Evolutionary conservation across 2,113 vertebrate species (phyloP), one percentile per base, ranked within the genome.

Genomic region (Pangasianodon hypophthalmus): DNA sequence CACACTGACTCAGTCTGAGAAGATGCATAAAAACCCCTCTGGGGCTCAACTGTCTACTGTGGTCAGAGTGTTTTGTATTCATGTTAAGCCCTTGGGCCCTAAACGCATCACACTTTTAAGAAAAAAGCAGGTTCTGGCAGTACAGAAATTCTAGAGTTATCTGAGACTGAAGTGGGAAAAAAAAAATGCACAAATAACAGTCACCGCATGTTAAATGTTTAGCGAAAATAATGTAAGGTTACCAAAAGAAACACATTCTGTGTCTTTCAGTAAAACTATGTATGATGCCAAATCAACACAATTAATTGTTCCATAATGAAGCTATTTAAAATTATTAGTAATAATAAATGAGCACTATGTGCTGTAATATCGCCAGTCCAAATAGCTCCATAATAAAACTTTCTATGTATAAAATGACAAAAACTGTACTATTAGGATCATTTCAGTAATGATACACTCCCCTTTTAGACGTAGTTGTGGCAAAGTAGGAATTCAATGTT

Each of bases 31-130:
- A 87, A 75, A 37, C 67, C 69, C 64, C 85, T 75, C 69, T 56
- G 52, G 85, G 85, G 32, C 52, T 75, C 4, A 75, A 26, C 85
- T 75, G 85, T 87, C 85, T 56, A 26, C 69, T 87, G 85, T 87
- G 85, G 85, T 75, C 69, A 44, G 85, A 87, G 69, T 41, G 69
- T 87, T 87, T 87, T 87, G 69, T 87, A 75, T 56, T 75, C 85
- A 87, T 71, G 48, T 52, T 41, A 58, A 73, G 32, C 85, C 85
- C 85, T 75, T 44, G 85, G 52, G 85, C 21, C 52, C 24, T 87
- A 13, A 56, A 71, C 3, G 26, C 85, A 58, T 58, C 52, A 54
- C 50, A 77, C 21, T 29, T 62, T 62, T 84, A 58, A 26, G 9
- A 26, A 26, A 21, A 87, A 44, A 56, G 50, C 18, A 54, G 18